phyloP scores from a whole-genome alignment of 2,888 invertebrate genomes.

The Limenitis camilla region DNA sequence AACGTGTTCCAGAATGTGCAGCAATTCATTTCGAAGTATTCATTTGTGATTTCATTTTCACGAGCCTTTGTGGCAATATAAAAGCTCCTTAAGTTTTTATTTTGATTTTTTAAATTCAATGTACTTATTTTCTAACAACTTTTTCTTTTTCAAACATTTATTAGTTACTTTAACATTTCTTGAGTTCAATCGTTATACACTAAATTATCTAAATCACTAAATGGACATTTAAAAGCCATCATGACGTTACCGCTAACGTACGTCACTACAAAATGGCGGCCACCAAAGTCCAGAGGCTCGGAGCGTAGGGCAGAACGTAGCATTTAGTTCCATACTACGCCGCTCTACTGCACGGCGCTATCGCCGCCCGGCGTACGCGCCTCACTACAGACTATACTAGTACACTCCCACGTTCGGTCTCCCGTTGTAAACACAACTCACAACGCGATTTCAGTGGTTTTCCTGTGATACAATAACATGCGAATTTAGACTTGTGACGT shows the following conservation, averaged over 20 bases:
- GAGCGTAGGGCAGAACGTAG: slow-evolving; percentile 40
- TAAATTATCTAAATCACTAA: too few relatives aligned
- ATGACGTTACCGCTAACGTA: slow-evolving; percentile 32
- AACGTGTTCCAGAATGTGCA: too few relatives aligned
- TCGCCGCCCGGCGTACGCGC: slow-evolving; percentile 41
- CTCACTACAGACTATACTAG: slow-evolving; percentile 26
- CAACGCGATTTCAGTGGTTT: slow-evolving; percentile 39
- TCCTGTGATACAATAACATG: slow-evolving; percentile 44
- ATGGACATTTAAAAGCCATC: too few relatives aligned
- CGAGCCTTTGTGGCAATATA: too few relatives aligned
- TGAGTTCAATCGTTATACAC: too few relatives aligned
- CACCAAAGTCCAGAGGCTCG: slow-evolving; percentile 34
- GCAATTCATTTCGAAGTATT: too few relatives aligned
- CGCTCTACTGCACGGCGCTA: slow-evolving; percentile 46
- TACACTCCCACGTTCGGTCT: slow-evolving; percentile 66
- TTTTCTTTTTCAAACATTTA: too few relatives aligned
- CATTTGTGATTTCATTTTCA: too few relatives aligned
- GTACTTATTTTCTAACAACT: too few relatives aligned
- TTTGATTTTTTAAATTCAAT: too few relatives aligned
- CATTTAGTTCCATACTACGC: slow-evolving; percentile 58
- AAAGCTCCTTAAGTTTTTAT: too few relatives aligned
- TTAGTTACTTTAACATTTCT: too few relatives aligned
- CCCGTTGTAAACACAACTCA: slow-evolving; percentile 63
- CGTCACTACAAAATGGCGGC: slow-evolving; percentile 64
- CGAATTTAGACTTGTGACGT: slow-evolving; percentile 50